Conservation (phyloP, 2,797 vertebrate genomes). For the Tachyglossus aculeatus region DNA sequence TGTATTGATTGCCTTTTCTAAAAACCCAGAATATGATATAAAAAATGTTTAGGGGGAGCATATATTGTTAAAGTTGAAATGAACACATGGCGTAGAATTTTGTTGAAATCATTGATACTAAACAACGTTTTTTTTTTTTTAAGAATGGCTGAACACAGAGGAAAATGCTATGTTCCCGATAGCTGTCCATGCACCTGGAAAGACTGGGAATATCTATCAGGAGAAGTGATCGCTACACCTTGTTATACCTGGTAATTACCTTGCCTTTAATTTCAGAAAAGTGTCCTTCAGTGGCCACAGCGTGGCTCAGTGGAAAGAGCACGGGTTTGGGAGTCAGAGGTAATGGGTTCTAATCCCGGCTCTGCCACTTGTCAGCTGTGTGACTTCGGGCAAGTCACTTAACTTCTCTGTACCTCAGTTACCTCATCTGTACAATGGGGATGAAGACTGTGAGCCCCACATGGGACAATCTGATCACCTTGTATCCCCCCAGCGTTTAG, state of each 20-base stretch:
- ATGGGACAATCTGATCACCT: no score
- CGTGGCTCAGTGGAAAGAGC: no score
- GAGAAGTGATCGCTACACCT: conserved; percentile 90
- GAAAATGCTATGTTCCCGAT: conserved; percentile 92
- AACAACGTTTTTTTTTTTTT: conserved; percentile 32
- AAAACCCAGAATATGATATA: neutral
- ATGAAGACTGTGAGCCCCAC: no score
- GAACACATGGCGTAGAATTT: neutral
- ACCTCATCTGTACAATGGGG: no score
- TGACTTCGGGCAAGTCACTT: no score
- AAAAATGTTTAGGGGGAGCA: neutral
- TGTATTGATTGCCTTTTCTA: no score
- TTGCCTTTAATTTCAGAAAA: neutral
- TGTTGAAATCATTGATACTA: neutral
- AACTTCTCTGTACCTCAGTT: no score
- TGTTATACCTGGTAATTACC: conserved; percentile 91
- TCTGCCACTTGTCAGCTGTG: no score
- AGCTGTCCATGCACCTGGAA: conserved; percentile 97
- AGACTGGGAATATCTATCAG: conserved; percentile 93
- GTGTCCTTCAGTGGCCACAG: neutral
- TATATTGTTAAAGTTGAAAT: neutral
- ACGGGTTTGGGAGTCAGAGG: no score
- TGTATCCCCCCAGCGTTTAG: no score
- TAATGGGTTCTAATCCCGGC: no score
- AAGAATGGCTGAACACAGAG: conserved; percentile 81